Conservation (phyloP, 2,113 vertebrate genomes). For the Myotis yumanensis region DNA sequence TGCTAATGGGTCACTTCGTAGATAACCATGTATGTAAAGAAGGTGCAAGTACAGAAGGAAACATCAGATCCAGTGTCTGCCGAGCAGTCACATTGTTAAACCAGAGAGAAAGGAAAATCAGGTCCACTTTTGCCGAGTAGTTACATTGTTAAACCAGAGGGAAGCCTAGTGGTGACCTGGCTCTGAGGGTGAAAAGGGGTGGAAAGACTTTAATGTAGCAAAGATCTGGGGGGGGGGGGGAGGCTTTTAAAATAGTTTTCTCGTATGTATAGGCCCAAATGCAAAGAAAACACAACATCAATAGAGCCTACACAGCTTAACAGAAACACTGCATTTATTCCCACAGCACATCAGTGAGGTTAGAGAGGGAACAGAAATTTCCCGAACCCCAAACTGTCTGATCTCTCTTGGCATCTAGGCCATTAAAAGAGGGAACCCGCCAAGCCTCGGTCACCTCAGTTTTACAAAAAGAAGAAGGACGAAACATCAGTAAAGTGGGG, state of each 20-base stretch:
- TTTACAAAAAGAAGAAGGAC: conserved; percentile 15
- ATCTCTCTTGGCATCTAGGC: conserved; percentile 36
- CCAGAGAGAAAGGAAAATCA: conserved; percentile 40
- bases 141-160: conserved; percentile 58
- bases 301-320: not conserved
- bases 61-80: not conserved
- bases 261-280: not conserved
- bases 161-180: not conserved
- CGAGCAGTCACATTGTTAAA: conserved; percentile 52
- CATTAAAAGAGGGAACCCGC: conserved; percentile 19
- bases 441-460: not conserved
- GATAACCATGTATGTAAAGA: not conserved
- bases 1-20: conserved; percentile 3
- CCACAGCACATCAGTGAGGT: not conserved
- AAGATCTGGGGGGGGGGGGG: not conserved
- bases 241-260: conserved; percentile 50
- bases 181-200: not conserved
- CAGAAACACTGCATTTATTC: not conserved
- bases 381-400: conserved; percentile 37
- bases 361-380: conserved; percentile 23
- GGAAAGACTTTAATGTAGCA: not conserved
- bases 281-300: not conserved
- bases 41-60: not conserved
- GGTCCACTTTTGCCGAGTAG: not conserved
- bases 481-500: not conserved